Base-by-base conservation (phyloP, 2,797 vertebrate species). In the Phyllotis vaccarum region DNA sequence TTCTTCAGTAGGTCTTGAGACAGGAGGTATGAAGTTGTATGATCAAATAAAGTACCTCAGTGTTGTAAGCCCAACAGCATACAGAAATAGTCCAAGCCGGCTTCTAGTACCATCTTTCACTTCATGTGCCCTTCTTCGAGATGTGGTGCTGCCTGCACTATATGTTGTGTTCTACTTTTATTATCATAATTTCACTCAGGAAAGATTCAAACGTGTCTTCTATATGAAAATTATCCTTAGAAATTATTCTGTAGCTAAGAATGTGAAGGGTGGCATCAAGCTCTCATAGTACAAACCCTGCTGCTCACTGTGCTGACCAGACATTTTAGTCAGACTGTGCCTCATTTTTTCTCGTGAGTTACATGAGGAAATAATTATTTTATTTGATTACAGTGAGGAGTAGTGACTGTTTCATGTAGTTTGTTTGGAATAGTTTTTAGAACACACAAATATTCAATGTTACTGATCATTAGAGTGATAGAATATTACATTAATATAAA, bases 81-180 rank as follows among this genome's bases (percentile, higher is more conserved):
- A 74, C 81, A 94, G 64, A 64, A 78, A 81, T 82, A 91, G 81
- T 82, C 56, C 80, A 92, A 95, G 79, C 13, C 68, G 90, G 87
- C 22, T 62, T 76, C 2, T 74, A 89, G 54, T 43, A 14, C 95
- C 62, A 66, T 87, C 72, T 74, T 66, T 62, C 68, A 62, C 9
- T 21, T 40, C 52, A 52, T 66, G 90, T 8, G 80, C 16, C 78
- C 5, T 74, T 72, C 83, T 34, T 58, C 0, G 62, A 96, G 94
- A 93, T 9, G 52, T 89, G 40, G 3, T 66, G 56, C 40, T 75
- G 27, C 34, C 13, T 86, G 24, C 34, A 58, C 37, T 86, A 37
- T 75, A 78, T 76, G 68, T 92, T 93, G 74, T 66, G 14, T 3
- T 96, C 54, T 85, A 46, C 64, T 91, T 89, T 92, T 94, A 95